Evolutionary conservation across 2,113 vertebrate genomes (phyloP).

Genomic region (Lepus europaeus): DNA sequence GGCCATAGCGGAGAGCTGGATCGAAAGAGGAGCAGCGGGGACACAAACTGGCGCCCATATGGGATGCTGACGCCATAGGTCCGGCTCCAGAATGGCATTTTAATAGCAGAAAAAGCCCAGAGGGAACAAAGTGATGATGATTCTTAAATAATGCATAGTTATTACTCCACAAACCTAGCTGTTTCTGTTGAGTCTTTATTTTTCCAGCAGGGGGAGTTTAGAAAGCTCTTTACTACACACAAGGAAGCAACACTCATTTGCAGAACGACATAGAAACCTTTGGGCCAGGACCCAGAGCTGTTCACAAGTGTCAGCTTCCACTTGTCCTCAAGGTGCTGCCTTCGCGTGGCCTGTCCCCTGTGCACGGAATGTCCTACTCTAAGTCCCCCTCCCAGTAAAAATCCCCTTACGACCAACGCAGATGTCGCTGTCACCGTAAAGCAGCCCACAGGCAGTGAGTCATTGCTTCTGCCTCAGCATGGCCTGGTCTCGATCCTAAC

Average conservation of each 20-base stretch:
- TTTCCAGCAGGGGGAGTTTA: neutral
- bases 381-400: neutral
- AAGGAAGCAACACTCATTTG: neutral
- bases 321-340: neutral
- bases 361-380: neutral
- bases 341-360: neutral
- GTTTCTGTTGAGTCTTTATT: neutral
- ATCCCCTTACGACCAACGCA: neutral
- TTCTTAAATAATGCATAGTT: constrained; percentile 15
- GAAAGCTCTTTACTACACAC: neutral
- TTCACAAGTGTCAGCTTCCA: neutral
- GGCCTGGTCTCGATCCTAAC: too few relatives aligned
- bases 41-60: too few relatives aligned
- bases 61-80: too few relatives aligned
- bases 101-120: constrained; percentile 22
- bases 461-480: neutral
- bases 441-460: neutral
- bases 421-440: neutral
- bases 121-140: neutral
- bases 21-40: too few relatives aligned
- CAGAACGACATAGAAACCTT: neutral
- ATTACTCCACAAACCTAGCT: neutral
- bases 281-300: neutral
- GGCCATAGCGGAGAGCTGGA: too few relatives aligned
- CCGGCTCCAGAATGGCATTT: neutral